Percentiles rank a stretch among this genome's conserved stretches.
These are phyloP conservation scores for Dolichomitus sp. DNA, from an alignment of 2,888 invertebrate species.

Conservation along the genomic window DNA sequence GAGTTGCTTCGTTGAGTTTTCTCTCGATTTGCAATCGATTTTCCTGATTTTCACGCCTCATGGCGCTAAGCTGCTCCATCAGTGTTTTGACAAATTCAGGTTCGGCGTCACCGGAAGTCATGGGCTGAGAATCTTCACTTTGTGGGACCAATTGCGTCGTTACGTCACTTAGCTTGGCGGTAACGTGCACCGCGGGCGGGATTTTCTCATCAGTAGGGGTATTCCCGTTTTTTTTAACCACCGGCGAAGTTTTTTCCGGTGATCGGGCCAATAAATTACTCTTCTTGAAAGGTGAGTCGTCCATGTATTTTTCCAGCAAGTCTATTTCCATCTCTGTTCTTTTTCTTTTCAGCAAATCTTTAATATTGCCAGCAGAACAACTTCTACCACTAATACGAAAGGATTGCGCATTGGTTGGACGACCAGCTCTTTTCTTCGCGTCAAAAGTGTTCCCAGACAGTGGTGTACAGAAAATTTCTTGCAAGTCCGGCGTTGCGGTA, in stretches of 20 bases:
- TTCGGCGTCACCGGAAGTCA: not conserved
- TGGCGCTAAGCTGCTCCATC: not conserved
- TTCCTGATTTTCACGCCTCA: slow-evolving; percentile 17
- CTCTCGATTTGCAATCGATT: not conserved
- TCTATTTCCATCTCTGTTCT: not conserved
- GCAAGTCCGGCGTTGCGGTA: not conserved
- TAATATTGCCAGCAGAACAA: not conserved
- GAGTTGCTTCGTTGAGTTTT: slow-evolving; percentile 3
- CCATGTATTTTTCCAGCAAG: not conserved
- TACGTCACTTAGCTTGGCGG: not conserved
- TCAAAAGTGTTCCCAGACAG: too few species aligned
- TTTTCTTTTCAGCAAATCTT: slow-evolving; percentile 7
- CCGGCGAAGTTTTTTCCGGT: not conserved
- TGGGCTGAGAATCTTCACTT: not conserved
- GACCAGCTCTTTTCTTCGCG: too few species aligned
- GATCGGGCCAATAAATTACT: not conserved
- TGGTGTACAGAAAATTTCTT: not conserved
- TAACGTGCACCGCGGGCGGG: not conserved
- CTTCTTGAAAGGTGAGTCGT: not conserved
- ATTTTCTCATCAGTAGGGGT: not conserved
- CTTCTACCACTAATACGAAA: not conserved
- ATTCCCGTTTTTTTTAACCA: not conserved
- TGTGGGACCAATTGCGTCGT: not conserved
- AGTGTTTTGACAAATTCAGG: not conserved
- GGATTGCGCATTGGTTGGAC: not conserved